Base-by-base conservation (phyloP, 2,113 vertebrate species). In the Tragulus kanchil region DNA sequence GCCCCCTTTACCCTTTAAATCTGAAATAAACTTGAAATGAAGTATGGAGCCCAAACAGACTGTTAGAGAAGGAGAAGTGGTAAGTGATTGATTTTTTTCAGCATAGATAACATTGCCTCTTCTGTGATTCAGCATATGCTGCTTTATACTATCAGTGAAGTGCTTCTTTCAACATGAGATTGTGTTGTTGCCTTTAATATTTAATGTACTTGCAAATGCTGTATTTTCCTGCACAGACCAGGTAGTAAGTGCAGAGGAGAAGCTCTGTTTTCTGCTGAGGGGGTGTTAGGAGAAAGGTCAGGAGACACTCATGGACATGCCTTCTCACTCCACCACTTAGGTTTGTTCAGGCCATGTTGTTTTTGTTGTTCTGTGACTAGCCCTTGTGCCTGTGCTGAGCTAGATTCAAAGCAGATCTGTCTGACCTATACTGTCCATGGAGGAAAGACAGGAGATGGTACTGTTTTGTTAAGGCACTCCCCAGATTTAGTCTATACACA, bases 181-280 rank as follows among this genome's bases (percentile, higher is more conserved):
- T 94, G 45, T 92, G 58, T 56, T 85, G 25, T 92, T 92, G 58
- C 77, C 69, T 94, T 92, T 89, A 93, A 91, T 96, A 84, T 58
- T 96, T 93, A 52, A 64, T 96, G 85, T 97, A 79, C 93, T 97
- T 95, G 64, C 79, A 96, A 88, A 95, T 92, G 25, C 36, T 95
- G 50, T 87, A 64, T 96, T 81, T 93, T 96, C 92, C 93, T 94
- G 67, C 6, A 23, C 16, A 52, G 52, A 64, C 48, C 16, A 71
- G 17, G 58, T 91, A 36, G 15, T 45, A 56, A 65, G 81, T 83
- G 25, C 19, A 36, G 50, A 48, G 54, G 31, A 11, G 59, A 64
- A 78, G 10, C 23, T 89, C 54, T 67, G 15, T 8, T 78, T 89
- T 69, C 71, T 91, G 42, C 26, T 81, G 15, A 54, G 36, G 3